Conservation (phyloP, 2,797 vertebrate genomes). For the Hippopotamyrus pictus region DNA sequence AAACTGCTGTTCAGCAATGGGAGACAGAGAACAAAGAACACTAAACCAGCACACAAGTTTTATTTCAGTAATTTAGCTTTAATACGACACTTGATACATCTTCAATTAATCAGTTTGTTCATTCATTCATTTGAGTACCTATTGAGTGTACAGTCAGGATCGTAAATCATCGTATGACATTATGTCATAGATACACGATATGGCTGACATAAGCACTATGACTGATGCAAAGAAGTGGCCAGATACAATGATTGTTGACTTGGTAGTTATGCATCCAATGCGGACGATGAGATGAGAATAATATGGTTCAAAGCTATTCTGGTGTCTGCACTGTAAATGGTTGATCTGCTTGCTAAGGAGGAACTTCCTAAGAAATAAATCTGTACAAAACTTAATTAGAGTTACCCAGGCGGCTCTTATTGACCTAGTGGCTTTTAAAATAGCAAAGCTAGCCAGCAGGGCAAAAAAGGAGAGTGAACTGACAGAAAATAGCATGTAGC, state of each 20-base stretch:
- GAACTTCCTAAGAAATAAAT: not conserved
- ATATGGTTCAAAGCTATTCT: not conserved
- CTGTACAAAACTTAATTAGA: not conserved
- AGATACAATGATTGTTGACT: not conserved
- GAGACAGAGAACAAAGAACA: not conserved
- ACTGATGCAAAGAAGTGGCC: not conserved
- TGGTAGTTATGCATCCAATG: not conserved
- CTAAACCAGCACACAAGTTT: not conserved
- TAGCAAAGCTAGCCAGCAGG: slow-evolving; percentile 2
- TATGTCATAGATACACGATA: not conserved
- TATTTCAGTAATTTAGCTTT: not conserved
- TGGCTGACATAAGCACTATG: not conserved
- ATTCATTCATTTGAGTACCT: not conserved
- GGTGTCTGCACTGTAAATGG: not conserved
- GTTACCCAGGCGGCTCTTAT: not conserved
- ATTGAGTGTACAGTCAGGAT: not conserved
- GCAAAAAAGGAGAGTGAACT: not conserved
- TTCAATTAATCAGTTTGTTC: not conserved
- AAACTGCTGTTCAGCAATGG: not conserved
- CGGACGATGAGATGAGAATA: not conserved
- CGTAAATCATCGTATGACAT: not conserved
- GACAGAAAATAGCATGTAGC: not conserved
- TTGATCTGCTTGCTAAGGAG: not conserved
- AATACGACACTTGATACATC: not conserved
- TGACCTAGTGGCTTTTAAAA: not conserved